Base-by-base conservation (phyloP, 2,113 vertebrate species). In the Calyptommatus sinebrachiatus region DNA sequence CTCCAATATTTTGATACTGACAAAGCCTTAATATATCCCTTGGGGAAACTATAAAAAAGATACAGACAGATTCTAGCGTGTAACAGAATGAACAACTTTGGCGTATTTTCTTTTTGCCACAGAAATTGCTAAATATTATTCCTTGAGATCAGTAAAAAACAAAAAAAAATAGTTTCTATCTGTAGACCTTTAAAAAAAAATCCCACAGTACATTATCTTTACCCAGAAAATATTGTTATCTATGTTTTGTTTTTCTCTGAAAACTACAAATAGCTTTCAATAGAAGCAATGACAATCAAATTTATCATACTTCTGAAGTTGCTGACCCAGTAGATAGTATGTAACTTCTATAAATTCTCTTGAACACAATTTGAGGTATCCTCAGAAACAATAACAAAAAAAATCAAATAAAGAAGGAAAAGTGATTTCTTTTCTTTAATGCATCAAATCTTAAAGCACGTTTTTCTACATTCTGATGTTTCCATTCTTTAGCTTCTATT, bases 181-280 rank as follows among this genome's bases (percentile, higher is more conserved):
- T 66, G 50, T 61, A 84, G 68, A 68, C 10, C 50, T 67, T 70
- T 77, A 83, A 86, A 29, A 78, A 81, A 83, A 86, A 29, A 78
- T 70, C 69, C 14, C 2, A 21, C 0, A 85, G 2, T n/a, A 73
- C 46, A 46, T 41, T 84, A 81, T 75, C 73, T 2, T 35, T 0
- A 70, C 0, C 9, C 14, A 45, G 24, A 22, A 61, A 81, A 77
- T 65, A 1, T 71, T 3, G 41, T 21, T 16, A 53, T 22, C 46
- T 3, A 7, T 84, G 79, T 82, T 73, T 26, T 50, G 41, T 84
- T 50, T n/a, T 60, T 48, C 84, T 86, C 77, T 46, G 69, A 16
- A 85, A 48, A 2, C 29, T 1, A 75, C 8, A 7, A 0, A 74
- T 35, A 80, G 74, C 77, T 84, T 4, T 77, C 81, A 82, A 81